These are phyloP conservation scores for Tapirus terrestris DNA, from an alignment of 2,113 vertebrate species.

Conservation along the genomic window DNA sequence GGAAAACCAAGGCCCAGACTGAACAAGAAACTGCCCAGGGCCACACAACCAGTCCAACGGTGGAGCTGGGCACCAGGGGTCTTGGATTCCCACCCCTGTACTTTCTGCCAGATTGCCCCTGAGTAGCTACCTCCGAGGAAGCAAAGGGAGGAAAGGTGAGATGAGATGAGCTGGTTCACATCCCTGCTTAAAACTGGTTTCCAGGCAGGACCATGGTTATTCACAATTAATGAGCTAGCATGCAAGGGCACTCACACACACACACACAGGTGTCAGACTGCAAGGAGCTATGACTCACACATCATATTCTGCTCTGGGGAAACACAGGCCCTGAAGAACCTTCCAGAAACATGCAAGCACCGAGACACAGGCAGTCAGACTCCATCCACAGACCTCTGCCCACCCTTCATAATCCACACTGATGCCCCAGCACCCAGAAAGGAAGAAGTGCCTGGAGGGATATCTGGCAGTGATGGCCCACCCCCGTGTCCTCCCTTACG, in stretches of 20 bases:
- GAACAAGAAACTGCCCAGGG: background rate
- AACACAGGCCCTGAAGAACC: background rate
- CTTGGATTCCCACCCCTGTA: background rate
- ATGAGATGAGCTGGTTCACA: background rate
- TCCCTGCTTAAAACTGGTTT: background rate
- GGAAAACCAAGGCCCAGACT: background rate
- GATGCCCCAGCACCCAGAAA: background rate
- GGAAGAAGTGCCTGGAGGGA: background rate
- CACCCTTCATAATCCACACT: background rate
- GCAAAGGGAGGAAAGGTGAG: background rate
- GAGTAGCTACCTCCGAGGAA: background rate
- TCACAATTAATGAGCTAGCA: background rate
- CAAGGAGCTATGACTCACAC: background rate
- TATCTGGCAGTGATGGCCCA: background rate
- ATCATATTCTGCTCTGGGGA: background rate
- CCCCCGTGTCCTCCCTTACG: accelerated
- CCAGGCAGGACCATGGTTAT: background rate
- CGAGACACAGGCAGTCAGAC: background rate
- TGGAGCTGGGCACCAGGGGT: background rate
- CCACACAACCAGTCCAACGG: background rate
- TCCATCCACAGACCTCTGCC: background rate
- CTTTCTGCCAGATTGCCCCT: background rate
- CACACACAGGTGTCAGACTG: background rate
- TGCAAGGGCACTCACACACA: accelerated
- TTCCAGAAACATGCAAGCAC: background rate